Percentiles rank a stretch among this genome's conserved stretches.
Evolutionary conservation across 2,113 vertebrate genomes (phyloP).

Genomic region (Equus przewalskii): DNA sequence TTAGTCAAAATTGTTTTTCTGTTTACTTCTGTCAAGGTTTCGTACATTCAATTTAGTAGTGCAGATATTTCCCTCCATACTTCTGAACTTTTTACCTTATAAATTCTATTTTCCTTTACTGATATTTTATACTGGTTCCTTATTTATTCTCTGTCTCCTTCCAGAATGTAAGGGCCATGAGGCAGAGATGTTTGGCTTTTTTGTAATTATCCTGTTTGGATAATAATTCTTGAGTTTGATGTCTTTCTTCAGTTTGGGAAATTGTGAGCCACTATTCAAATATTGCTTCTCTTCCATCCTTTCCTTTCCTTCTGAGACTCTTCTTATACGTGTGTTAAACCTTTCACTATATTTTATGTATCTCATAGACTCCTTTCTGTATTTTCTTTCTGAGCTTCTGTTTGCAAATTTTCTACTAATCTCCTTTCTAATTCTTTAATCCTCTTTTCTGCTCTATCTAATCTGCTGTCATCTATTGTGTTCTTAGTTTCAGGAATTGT

Average conservation of each 20-base stretch:
- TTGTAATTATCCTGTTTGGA: background rate
- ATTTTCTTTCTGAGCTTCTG: background rate
- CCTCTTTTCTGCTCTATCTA: background rate
- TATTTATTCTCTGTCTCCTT: background rate
- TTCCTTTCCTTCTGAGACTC: background rate
- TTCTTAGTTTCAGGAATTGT: background rate
- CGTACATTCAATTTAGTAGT: background rate
- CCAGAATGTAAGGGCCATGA: background rate
- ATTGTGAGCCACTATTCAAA: background rate
- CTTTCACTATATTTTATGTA: background rate
- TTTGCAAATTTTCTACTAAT: background rate
- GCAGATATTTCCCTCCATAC: background rate
- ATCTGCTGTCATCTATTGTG: background rate
- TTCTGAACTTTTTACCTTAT: background rate
- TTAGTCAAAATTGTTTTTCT: background rate
- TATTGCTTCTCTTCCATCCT: background rate
- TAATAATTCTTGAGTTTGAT: slow-evolving; percentile 13
- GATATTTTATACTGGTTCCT: background rate
- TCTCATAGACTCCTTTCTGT: background rate
- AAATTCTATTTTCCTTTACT: background rate
- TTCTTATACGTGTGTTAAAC: background rate
- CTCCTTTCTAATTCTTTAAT: background rate
- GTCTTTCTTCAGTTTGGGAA: background rate
- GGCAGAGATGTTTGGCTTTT: background rate
- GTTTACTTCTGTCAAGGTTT: background rate